Conservation (phyloP, 2,797 vertebrate species). For the Antennarius maculatus region DNA sequence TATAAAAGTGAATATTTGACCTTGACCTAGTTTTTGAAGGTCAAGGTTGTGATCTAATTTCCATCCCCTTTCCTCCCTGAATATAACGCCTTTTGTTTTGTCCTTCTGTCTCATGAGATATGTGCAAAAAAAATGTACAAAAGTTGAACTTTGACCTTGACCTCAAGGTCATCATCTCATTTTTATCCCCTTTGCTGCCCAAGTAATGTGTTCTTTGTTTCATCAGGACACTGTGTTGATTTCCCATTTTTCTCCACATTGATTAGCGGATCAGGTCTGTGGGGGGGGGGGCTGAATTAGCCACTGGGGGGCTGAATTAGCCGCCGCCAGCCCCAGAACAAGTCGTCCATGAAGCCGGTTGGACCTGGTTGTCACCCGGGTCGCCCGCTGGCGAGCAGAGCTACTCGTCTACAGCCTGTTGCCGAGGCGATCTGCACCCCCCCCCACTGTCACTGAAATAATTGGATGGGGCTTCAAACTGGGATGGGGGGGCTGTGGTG, state of each 20-base stretch:
- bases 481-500: constrained; percentile 46
- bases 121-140: too few species aligned
- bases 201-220: too few species aligned
- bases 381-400: constrained; percentile 45
- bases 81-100: too few species aligned
- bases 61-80: too few species aligned
- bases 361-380: constrained; percentile 48
- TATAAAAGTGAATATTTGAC: too few species aligned
- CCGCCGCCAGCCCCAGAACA: constrained; percentile 63
- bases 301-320: constrained; percentile 69
- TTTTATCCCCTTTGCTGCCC: too few species aligned
- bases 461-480: constrained; percentile 66
- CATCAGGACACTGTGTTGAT: constrained; percentile 57
- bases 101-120: too few species aligned
- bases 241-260: constrained; percentile 68
- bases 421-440: constrained; percentile 51
- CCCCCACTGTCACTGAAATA: constrained; percentile 73
- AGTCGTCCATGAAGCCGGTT: constrained; percentile 77
- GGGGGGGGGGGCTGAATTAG: constrained; percentile 66
- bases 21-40: too few species aligned
- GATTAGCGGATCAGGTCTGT: constrained; percentile 75
- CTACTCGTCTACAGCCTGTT: constrained; percentile 50
- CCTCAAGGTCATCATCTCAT: too few species aligned
- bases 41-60: too few species aligned
- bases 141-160: too few species aligned